A percentile compares a stretch with the other conserved stretches of the same genome.
Evolutionary conservation across 2,797 vertebrate species (phyloP).

Genomic region (Sebastes cheni): DNA sequence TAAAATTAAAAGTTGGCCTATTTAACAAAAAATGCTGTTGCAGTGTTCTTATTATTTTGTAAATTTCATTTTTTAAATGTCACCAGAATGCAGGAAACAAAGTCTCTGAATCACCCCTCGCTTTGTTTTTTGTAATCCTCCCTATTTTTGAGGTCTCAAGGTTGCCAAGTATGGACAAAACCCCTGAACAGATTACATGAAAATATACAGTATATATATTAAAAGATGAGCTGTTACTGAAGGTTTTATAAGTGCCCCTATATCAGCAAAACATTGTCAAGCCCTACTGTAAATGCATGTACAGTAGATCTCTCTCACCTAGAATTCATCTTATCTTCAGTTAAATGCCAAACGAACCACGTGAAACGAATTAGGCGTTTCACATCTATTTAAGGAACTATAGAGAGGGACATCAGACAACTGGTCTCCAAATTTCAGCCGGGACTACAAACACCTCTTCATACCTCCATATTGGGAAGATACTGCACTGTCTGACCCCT

Average conservation of each 20-base stretch:
- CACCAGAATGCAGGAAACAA: too few species aligned
- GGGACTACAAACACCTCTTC: constrained; percentile 63
- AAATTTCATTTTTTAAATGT: too few species aligned
- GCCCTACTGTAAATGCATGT: constrained; percentile 2
- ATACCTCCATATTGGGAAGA: constrained; percentile 61
- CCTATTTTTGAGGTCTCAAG: too few species aligned
- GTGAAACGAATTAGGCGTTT: constrained; percentile 38
- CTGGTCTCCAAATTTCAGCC: constrained; percentile 6
- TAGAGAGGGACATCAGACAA: constrained; percentile 34
- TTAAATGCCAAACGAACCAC: constrained; percentile 39
- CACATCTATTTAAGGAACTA: constrained; percentile 68
- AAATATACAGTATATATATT: neutral
- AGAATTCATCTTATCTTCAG: constrained; percentile 51
- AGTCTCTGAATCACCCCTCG: too few species aligned
- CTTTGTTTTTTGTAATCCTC: too few species aligned
- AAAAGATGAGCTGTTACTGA: neutral
- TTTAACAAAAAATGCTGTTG: too few species aligned
- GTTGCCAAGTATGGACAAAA: too few species aligned
- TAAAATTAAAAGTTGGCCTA: too few species aligned
- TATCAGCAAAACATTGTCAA: neutral
- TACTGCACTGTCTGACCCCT: constrained; percentile 47
- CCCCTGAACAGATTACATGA: neutral
- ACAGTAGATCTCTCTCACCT: constrained; percentile 25
- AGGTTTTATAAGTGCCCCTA: neutral
- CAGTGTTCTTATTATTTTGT: too few species aligned